Conservation (phyloP, 2,113 vertebrate genomes). For the Leptocoma aspasia region DNA sequence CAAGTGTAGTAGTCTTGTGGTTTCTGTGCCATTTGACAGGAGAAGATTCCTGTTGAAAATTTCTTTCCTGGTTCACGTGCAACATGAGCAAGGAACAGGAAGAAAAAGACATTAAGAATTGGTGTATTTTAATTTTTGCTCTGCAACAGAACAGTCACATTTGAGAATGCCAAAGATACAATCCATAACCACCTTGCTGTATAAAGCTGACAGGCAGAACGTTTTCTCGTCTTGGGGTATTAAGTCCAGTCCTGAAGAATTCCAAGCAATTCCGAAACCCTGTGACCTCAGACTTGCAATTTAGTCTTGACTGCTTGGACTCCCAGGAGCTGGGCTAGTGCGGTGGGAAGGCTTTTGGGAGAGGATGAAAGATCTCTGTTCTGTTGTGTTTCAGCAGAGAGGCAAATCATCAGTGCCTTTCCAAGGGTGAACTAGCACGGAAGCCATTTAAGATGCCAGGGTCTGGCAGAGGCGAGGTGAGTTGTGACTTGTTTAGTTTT, state of each 20-base stretch:
- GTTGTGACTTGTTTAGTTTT: neutral
- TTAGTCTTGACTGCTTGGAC: neutral
- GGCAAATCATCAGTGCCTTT: slow-evolving; percentile 35
- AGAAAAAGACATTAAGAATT: neutral
- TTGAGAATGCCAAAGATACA: neutral
- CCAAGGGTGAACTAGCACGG: slow-evolving; percentile 68
- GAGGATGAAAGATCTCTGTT: neutral
- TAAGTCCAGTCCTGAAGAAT: neutral
- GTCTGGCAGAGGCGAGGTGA: slow-evolving; percentile 69
- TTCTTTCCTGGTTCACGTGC: neutral
- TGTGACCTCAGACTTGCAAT: neutral
- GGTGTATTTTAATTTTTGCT: neutral
- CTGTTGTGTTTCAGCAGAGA: slow-evolving; percentile 73
- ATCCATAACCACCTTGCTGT: neutral
- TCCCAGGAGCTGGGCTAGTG: accelerated
- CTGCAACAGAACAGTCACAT: neutral
- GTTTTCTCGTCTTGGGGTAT: neutral
- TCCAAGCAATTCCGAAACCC: neutral
- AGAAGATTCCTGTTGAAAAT: neutral
- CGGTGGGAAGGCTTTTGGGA: neutral
- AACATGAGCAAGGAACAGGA: neutral
- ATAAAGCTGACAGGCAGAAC: neutral
- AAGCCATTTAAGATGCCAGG: slow-evolving; percentile 66
- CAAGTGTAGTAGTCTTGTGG: neutral
- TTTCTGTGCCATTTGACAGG: accelerated